Conservation (phyloP, 92 coral and sea anemone genomes). For the Palythoa grandiflora region DNA sequence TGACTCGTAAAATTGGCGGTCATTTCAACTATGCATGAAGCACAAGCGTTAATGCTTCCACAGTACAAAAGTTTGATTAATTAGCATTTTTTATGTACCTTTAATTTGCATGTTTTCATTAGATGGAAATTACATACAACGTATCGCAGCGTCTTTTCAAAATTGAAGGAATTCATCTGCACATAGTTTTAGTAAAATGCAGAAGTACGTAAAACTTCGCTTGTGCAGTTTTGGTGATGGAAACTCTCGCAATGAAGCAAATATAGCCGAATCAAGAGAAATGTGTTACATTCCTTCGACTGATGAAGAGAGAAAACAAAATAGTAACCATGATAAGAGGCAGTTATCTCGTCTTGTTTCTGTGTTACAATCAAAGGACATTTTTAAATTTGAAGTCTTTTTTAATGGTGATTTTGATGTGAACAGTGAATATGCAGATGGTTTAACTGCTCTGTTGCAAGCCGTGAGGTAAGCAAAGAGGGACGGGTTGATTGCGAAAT, state of each 20-base stretch:
- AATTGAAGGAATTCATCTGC: too few relatives aligned
- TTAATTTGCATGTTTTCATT: too few relatives aligned
- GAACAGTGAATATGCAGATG: not conserved
- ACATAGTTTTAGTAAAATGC: not conserved
- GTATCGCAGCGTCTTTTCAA: too few relatives aligned
- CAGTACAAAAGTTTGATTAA: too few relatives aligned
- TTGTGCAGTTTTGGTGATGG: not conserved
- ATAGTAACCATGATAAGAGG: not conserved
- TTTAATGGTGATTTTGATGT: not conserved
- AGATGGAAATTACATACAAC: too few relatives aligned
- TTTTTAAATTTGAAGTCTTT: not conserved
- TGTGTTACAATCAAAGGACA: not conserved
- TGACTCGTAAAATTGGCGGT: too few relatives aligned
- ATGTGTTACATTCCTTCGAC: not conserved
- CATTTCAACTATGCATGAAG: too few relatives aligned
- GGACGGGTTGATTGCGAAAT: too few relatives aligned
- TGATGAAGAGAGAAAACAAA: not conserved
- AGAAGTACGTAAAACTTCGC: not conserved
- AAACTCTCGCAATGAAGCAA: not conserved
- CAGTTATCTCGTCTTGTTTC: not conserved
- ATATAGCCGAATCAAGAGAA: not conserved
- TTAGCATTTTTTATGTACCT: too few relatives aligned
- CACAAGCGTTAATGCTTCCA: too few relatives aligned
- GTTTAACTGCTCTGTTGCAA: not conserved
- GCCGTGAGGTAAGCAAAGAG: not conserved